Evolutionary conservation across 2,888 invertebrate genomes (phyloP), one percentile per base, ranked within the genome.

Genomic region (Acrobasis suavella): DNA sequence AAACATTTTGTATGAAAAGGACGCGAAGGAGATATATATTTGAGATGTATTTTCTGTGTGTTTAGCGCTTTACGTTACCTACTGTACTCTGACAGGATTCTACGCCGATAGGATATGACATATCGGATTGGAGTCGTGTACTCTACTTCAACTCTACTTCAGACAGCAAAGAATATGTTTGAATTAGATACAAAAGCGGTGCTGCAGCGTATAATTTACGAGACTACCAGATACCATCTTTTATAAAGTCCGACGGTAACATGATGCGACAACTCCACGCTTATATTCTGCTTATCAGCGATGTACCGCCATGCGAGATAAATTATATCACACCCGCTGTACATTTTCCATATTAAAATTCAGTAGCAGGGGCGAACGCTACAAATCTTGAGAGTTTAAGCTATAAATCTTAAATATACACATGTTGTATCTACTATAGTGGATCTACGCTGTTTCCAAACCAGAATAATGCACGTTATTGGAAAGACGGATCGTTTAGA

Each of bases 321-420:
- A 62, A 62, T 62, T 55, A 62, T 62, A 55, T 62, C 22, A 32
- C 22, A 22, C 52, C 46, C 46, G 38, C 60, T 54, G 46, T 49
- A 62, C 49, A 49, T 42, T 55, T 55, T 49, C 50, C 55, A 62
- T 62, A 62, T 55, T 62, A 62, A 62, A 62, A 62, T 62, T 55
- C 55, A 62, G 55, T 38, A 55, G 37, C 55, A 9, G 16, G 16
- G 55, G 60, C 14, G 37, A 37, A 60, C 9, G 60, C 60, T 22
- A 52, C 60, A 60, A 60, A 60, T 60, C 60, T 60, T 51, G 60
- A 8, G 42, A 51, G 52, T 22, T 51, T 42, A 14, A n/a, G 39
- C 22, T 39, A 51, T 60, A 60, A 60, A 60, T 60, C 59, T 50
- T 38, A 50, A 59, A 22, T 46, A 55, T 61, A 54, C 46, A 42